Evolutionary conservation across 2,888 invertebrate genomes (phyloP).

Genomic region (Melangyna quadrimaculata): DNA sequence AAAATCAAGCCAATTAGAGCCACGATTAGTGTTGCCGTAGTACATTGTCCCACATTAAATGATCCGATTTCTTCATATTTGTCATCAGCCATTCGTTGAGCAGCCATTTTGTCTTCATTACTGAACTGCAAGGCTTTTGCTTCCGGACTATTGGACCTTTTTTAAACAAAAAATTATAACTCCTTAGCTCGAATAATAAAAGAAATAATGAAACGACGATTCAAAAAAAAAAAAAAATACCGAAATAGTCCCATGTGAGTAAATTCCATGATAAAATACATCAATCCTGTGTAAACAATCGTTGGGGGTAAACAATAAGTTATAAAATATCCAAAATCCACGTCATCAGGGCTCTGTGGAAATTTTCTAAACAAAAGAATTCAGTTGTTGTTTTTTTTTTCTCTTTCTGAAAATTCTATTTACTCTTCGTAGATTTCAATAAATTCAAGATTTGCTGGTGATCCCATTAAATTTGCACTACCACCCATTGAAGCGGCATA

Average conservation of each 20-base stretch:
- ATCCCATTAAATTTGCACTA: not conserved
- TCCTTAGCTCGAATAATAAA: too few species aligned
- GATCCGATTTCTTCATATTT: not conserved
- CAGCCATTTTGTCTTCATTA: not conserved
- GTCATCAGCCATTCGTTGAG: not conserved
- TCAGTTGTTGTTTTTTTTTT: not conserved
- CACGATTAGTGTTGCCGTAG: not conserved
- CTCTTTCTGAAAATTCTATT: not conserved
- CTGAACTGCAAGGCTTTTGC: not conserved
- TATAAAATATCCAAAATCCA: not conserved
- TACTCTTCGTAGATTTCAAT: constrained; percentile 18
- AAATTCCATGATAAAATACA: constrained; percentile 21
- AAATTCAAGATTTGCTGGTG: not conserved
- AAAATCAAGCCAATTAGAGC: not conserved
- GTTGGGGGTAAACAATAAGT: not conserved
- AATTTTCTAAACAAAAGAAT: constrained; percentile 16
- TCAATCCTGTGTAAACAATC: constrained; percentile 16
- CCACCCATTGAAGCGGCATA: constrained; percentile 42
- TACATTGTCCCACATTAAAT: not conserved
- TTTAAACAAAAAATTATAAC: not conserved
- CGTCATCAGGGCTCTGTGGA: constrained; percentile 12
- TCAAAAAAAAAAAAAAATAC: too few species aligned
- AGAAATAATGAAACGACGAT: too few species aligned
- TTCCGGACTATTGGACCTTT: constrained; percentile 11
- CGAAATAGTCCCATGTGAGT: constrained; percentile 46